Base-by-base conservation (phyloP, 2,888 invertebrate genomes). In the Camponotus fellah region DNA sequence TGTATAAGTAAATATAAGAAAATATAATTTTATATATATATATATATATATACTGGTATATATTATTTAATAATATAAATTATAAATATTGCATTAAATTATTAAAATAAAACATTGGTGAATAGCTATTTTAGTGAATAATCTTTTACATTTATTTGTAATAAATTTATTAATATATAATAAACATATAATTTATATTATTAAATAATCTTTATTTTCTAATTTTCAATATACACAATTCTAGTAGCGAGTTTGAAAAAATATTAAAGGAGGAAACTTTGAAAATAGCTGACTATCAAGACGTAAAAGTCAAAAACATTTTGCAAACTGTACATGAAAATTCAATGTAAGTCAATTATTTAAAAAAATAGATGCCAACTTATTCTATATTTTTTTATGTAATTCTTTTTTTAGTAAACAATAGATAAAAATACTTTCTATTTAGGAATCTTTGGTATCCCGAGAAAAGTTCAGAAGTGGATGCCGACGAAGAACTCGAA, bases 381-480 rank as follows among this genome's bases (percentile, higher is more conserved):
- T 46, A 34, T 46, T 34, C 21, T 14, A 69, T 10, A 32, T 56
- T n/a, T 40, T 32, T 10, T 6, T 0, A 17, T 43, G 32, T 43
- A 43, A 0, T 32, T 43, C 12, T 14, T 17, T 26, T 69, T 53
- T 53, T 17, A 53, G 8, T 14, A 4, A 40, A 56, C 8, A 4
- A 68, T 12, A 65, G 10, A n/a, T 46, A 60, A 58, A 40, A 53
- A 32, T 49, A 65, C 21, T 46, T 68, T 62, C 0, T 40, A 32
- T 3, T 68, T 43, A 77, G 68, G 2, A 68, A 60, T 49, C 4
- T 32, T 49, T 46, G 34, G 65, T 37, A 9, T 6, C 10, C 2
- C 0, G 89, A 80, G 4, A 83, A 71, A 46, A 77, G 69, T n/a
- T 89, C 89, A 1, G 86, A 80, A 64, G 56, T 75, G 5, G 90